Percentiles rank a stretch among this genome's conserved stretches.
Conservation (phyloP, 2,888 invertebrate species). For the Brenthis hecate region DNA sequence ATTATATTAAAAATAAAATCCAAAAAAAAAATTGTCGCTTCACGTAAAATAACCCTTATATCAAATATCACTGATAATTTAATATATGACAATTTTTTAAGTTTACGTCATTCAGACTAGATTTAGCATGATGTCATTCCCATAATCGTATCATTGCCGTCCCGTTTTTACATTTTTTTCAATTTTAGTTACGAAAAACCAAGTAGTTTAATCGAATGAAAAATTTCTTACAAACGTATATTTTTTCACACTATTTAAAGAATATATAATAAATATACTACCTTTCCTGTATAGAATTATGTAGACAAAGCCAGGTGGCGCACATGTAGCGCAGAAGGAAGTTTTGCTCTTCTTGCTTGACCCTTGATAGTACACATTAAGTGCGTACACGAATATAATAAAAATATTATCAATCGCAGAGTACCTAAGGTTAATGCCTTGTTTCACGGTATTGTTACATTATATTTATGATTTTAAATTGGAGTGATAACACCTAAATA, state of each 20-base stretch:
- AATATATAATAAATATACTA: neutral
- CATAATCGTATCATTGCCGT: too few relatives aligned
- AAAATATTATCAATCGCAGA: constrained; percentile 18
- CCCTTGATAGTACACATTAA: constrained; percentile 15
- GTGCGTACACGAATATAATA: constrained; percentile 17
- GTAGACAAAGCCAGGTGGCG: constrained; percentile 7
- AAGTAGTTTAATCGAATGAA: too few relatives aligned
- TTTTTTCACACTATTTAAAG: neutral
- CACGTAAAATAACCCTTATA: too few relatives aligned
- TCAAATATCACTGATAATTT: too few relatives aligned
- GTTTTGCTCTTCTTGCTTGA: constrained; percentile 3
- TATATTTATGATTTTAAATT: neutral
- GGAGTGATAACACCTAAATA: neutral
- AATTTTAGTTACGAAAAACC: too few relatives aligned
- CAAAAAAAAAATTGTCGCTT: too few relatives aligned
- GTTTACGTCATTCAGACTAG: too few relatives aligned
- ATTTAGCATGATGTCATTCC: too few relatives aligned
- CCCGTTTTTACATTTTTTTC: too few relatives aligned
- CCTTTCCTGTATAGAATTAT: neutral
- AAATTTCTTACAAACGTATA: neutral
- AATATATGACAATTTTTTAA: too few relatives aligned
- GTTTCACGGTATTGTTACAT: constrained; percentile 13
- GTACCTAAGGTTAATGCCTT: constrained; percentile 24
- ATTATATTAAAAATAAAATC: too few relatives aligned
- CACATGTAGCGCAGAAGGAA: constrained; percentile 12